Base-by-base conservation (phyloP, 2,113 vertebrate species). In the Telmatochromis sp. region DNA sequence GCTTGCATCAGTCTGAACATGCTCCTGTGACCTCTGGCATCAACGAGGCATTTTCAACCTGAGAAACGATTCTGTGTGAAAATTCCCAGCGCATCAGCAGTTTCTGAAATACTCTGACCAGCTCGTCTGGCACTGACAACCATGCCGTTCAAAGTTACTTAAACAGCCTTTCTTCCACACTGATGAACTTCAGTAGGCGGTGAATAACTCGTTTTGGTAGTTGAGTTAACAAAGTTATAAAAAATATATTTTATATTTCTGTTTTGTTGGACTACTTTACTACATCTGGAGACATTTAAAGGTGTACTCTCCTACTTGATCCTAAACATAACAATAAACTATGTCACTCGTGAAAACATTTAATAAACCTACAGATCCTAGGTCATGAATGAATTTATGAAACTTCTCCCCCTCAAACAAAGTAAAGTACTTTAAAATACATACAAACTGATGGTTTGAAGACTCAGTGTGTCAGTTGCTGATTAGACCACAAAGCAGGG, bases 401-500 rank as follows among this genome's bases (percentile, higher is more conserved):
- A 12, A 14, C 17, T 73, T 6, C 28, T 14, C 3, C 33, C 68
- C 26, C 42, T 19, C 9, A 50, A 60, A 19, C 5, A 55, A 73
- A 45, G n/a, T 40, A 14, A 86, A 21, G 9, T 6, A 73, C 55
- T 83, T 85, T 86, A 85, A 86, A 83, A 57, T 21, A 7, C 42
- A 60, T 55, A 19, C 31, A 80, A 73, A 63, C 35, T 21, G 50
- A 89, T 68, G 75, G n/a, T 83, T 79, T 83, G 81, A 68, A 60
- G 60, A 86, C 79, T 65, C 35, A 80, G 83, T 87, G 83, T 89
- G 89, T 90, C 91, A 83, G 78, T 33, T 83, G 89, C 91, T 87
- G 90, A 94, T 94, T 92, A 91, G 86, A 83, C 85, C 83, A 87
- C 90, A 91, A 87, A 93, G 90, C 91, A 89, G 88, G 82, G 53